Conservation (phyloP, 2,888 invertebrate genomes). For the Neoscelio sp. region DNA sequence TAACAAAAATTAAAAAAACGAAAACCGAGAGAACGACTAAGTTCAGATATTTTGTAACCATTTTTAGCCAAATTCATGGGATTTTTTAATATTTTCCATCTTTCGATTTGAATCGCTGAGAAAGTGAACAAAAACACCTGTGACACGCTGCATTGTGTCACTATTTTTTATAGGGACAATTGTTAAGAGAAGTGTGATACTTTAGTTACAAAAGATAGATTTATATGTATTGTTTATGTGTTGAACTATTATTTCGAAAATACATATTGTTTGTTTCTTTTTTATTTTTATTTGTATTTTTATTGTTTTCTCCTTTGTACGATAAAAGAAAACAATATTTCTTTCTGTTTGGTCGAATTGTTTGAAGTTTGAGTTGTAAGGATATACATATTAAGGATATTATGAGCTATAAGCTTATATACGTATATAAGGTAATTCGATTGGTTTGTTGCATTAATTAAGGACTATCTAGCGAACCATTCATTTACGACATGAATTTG, state of each 20-base stretch:
- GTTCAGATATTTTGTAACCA: conserved; percentile 15
- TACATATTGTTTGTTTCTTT: conserved; percentile 3
- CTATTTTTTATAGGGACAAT: conserved; percentile 30
- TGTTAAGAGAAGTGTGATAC: conserved; percentile 30
- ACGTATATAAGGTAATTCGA: too few species aligned
- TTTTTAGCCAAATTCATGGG: conserved; percentile 6
- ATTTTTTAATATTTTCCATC: conserved; percentile 3
- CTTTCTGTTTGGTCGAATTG: too few species aligned
- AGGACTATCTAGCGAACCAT: too few species aligned
- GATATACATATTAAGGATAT: too few species aligned
- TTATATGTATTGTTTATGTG: conserved; percentile 10
- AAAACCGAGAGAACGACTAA: background rate
- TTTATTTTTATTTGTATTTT: background rate
- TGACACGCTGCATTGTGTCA: background rate
- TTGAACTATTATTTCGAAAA: conserved; percentile 9
- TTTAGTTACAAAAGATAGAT: conserved; percentile 21
- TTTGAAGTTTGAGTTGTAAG: too few species aligned
- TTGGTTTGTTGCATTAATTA: too few species aligned
- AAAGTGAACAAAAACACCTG: background rate
- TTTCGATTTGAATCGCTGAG: background rate
- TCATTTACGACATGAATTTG: too few species aligned
- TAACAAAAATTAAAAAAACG: too few species aligned
- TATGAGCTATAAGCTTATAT: too few species aligned
- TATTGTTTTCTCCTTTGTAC: too few species aligned
- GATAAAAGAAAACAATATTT: too few species aligned